These are phyloP conservation scores for Trialeurodes vaporariorum DNA, from an alignment of 1,140 invertebrate species.

Conservation along the genomic window DNA sequence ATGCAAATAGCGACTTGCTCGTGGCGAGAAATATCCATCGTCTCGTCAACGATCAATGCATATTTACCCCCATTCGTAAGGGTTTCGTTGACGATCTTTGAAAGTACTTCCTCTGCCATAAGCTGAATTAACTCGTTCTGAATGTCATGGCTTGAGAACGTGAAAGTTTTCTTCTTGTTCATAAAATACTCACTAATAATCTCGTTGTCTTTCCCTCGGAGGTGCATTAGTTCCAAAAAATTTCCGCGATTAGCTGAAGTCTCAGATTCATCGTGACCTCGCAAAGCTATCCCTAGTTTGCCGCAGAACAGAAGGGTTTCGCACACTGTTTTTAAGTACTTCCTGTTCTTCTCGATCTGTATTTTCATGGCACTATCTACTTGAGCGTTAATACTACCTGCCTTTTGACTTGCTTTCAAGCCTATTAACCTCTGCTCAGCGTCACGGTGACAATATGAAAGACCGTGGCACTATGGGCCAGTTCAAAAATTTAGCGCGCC, in stretches of 20 bases:
- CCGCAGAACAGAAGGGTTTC: too few relatives aligned
- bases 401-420: too few relatives aligned
- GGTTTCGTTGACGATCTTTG: too few relatives aligned
- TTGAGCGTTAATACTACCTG: too few relatives aligned
- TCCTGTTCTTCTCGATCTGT: too few relatives aligned
- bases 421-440: too few relatives aligned
- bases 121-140: slow-evolving; percentile 7
- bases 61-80: neutral
- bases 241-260: slow-evolving; percentile 18
- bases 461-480: too few relatives aligned
- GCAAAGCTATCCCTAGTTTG: slow-evolving; percentile 26
- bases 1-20: slow-evolving; percentile 19
- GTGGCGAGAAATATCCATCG: slow-evolving; percentile 25
- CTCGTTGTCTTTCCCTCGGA: slow-evolving; percentile 22
- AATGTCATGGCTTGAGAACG: neutral
- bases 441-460: too few relatives aligned
- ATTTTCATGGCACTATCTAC: too few relatives aligned
- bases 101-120: slow-evolving; percentile 6
- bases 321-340: too few relatives aligned
- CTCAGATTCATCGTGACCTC: slow-evolving; percentile 26
- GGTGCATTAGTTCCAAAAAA: slow-evolving; percentile 19
- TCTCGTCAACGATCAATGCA: slow-evolving; percentile 28
- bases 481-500: too few relatives aligned
- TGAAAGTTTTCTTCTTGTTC: slow-evolving; percentile 14
- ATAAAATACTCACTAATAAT: slow-evolving; percentile 26